Evolutionary conservation across 2,113 vertebrate genomes (phyloP), one percentile per base, ranked within the genome.

Genomic region (Rhea pennata): DNA sequence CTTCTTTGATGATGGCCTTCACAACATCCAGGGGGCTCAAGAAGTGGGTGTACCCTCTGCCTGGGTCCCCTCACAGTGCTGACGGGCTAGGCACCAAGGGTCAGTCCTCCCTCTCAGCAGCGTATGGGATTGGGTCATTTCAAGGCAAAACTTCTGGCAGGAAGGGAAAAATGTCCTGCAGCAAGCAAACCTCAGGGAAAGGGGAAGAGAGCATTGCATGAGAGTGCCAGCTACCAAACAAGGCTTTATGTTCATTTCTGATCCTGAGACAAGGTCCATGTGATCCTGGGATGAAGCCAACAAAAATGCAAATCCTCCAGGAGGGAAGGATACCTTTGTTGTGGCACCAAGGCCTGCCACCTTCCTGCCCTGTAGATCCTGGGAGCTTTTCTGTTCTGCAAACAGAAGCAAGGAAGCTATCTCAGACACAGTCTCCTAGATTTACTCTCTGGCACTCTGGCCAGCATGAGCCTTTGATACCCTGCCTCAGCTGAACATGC

Each of bases 1-100:
- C 70, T 96, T 98, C 90, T 98, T 97, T 75, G 97, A 97, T 0
- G 93, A 98, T 19, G 93, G 97, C 24, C 79, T 97, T 89, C 94
- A 94, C 61, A 96, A 96, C 56, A 97, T 98, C 69, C 93, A 81
- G 40, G 96, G 94, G 7, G 97, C 97, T 73, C 89, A 27, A 56
- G 88, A 93, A 22, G 48, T 93, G 50, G 96, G 97, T 5, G 75
- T 98, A 10, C 96, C 97, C 48, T 97, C 96, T 88, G 96, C 97
- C 59, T 94, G 97, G 93, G 97, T 98, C 9, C 97, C 95, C n/a
- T 95, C 91, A 23, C 74, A 72, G 75, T 96, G 84, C 15, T 94
- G 64, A 94, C 19, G 46, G 23, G 21, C 76, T 48, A 21, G 50
- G 51, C n/a, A 54, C 39, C n/a, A 48, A 33, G 53, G 74, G 71